Conservation (phyloP, 2,888 invertebrate species). For the Melinopterus prodromus region DNA sequence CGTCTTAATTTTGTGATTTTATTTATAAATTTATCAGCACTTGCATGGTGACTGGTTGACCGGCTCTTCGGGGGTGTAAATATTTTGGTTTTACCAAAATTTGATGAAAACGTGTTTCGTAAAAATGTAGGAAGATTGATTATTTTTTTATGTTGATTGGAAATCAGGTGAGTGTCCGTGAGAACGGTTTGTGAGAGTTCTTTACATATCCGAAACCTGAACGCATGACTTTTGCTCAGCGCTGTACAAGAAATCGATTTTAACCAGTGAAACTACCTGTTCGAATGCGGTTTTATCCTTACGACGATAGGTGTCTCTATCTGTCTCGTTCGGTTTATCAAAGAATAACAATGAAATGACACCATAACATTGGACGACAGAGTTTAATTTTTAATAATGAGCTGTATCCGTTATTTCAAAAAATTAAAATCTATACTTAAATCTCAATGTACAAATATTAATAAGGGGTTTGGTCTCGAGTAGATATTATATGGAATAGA, state of each 20-base stretch:
- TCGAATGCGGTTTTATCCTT: not conserved
- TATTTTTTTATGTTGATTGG: not conserved
- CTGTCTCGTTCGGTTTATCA: not conserved
- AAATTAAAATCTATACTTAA: too few relatives aligned
- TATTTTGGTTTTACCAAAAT: not conserved
- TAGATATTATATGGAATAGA: too few relatives aligned
- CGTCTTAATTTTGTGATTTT: not conserved
- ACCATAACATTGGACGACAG: too few relatives aligned
- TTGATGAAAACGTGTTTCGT: not conserved
- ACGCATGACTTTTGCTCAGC: not conserved
- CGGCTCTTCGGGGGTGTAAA: not conserved
- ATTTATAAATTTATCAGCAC: not conserved
- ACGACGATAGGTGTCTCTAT: not conserved
- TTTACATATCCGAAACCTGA: not conserved
- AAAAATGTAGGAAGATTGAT: conserved; percentile 5
- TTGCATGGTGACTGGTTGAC: not conserved
- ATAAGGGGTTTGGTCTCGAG: too few relatives aligned
- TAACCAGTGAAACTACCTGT: not conserved
- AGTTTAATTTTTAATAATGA: too few relatives aligned
- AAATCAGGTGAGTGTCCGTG: not conserved
- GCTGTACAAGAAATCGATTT: not conserved
- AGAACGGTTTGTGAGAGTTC: not conserved
- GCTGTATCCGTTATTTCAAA: too few relatives aligned
- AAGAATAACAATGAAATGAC: too few relatives aligned
- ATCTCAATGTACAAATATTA: too few relatives aligned